phyloP scores from a whole-genome alignment of 2,888 invertebrate genomes.

The Pemphredon lugubris region DNA sequence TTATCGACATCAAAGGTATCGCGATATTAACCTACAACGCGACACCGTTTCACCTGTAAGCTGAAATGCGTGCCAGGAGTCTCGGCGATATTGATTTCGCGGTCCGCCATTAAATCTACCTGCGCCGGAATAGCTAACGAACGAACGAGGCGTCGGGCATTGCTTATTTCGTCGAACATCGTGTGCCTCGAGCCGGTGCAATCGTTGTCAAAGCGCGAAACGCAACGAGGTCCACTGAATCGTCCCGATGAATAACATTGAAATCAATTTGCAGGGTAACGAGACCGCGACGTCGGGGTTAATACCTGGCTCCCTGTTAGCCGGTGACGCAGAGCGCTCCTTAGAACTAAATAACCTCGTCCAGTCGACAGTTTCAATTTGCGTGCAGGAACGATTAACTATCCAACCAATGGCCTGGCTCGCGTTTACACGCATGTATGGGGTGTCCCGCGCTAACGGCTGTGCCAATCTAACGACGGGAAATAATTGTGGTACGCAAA shows the following conservation, averaged over 20 bases:
- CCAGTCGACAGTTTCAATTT: constrained; percentile 56
- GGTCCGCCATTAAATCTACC: constrained; percentile 4
- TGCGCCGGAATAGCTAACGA: not conserved
- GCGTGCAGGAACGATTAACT: constrained; percentile 50
- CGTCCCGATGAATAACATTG: constrained; percentile 44
- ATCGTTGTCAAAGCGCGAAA: constrained; percentile 40
- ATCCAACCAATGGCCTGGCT: constrained; percentile 17
- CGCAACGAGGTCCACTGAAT: constrained; percentile 7
- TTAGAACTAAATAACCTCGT: constrained; percentile 54
- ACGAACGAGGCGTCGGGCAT: not conserved
- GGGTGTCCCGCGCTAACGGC: constrained; percentile 1
- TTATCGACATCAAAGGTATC: too few relatives aligned
- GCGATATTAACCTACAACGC: too few relatives aligned
- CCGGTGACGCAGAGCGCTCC: constrained; percentile 26
- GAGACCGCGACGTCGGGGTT: constrained; percentile 43
- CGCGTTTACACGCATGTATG: constrained; percentile 5
- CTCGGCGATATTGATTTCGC: too few relatives aligned
- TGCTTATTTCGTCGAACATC: constrained; percentile 18
- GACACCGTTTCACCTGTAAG: too few relatives aligned
- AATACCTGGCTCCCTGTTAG: constrained; percentile 43
- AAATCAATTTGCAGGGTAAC: constrained; percentile 54
- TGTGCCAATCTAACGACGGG: not conserved
- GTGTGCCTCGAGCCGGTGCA: constrained; percentile 4
- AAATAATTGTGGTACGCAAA: too few relatives aligned
- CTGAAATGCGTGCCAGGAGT: not conserved